Conservation (phyloP, 2,113 vertebrate genomes). For the Raja brachyura region DNA sequence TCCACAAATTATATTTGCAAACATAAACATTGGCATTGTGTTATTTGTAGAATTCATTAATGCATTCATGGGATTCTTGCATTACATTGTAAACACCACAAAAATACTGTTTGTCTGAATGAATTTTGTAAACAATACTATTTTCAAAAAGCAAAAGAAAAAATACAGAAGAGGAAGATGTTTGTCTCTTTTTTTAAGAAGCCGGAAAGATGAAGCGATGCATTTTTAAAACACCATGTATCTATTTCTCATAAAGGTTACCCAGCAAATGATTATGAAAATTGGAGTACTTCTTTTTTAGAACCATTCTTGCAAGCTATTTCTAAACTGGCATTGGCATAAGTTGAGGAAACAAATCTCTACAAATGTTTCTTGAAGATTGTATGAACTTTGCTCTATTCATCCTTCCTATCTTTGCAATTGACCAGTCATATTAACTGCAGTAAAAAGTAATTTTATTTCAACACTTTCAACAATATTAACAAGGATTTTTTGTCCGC, state of each 20-base stretch:
- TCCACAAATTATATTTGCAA: constrained; percentile 1
- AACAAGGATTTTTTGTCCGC: constrained; percentile 44
- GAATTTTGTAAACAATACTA: neutral
- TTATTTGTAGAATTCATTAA: neutral
- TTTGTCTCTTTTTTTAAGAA: neutral
- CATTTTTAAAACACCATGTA: neutral
- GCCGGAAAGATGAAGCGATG: neutral
- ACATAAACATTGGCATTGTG: neutral
- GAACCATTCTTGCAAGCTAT: neutral
- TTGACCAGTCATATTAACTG: neutral
- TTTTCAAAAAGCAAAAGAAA: neutral
- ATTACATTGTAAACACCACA: neutral
- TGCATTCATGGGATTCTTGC: neutral
- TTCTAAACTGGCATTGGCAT: neutral
- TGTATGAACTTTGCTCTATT: neutral
- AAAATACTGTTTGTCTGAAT: neutral
- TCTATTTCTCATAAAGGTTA: no score
- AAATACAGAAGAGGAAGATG: neutral
- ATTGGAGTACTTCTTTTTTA: neutral
- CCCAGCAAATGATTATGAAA: neutral
- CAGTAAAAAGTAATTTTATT: neutral
- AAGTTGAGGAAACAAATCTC: neutral
- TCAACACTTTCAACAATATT: neutral
- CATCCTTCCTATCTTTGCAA: neutral
- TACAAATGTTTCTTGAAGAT: neutral